Evolutionary conservation across 2,113 vertebrate genomes (phyloP).

Genomic region (Poeciliopsis retropinna): DNA sequence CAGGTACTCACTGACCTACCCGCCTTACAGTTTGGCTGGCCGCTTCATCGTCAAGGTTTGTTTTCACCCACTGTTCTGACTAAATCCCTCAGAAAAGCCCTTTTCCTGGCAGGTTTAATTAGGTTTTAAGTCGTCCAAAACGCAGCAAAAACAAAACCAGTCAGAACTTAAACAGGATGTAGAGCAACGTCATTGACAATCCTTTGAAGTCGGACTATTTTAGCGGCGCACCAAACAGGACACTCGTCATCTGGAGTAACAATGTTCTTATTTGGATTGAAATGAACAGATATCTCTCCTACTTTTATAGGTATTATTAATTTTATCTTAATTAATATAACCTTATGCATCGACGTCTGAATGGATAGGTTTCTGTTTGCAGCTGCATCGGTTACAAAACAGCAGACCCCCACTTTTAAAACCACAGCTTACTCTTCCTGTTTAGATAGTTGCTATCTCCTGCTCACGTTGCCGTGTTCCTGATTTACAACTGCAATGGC

Average conservation of each 20-base stretch:
- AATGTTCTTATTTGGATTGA: slow-evolving; percentile 36
- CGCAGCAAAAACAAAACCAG: slow-evolving; percentile 27
- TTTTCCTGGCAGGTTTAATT: slow-evolving; percentile 66
- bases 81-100: slow-evolving; percentile 53
- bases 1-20: slow-evolving; percentile 69
- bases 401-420: background rate
- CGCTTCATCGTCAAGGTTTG: slow-evolving; percentile 7
- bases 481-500: slow-evolving; percentile 45
- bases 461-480: slow-evolving; percentile 11
- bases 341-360: background rate
- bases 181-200: slow-evolving; percentile 16
- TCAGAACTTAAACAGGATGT: slow-evolving; percentile 31
- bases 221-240: slow-evolving; percentile 11
- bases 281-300: slow-evolving; percentile 1
- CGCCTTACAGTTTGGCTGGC: slow-evolving; percentile 49
- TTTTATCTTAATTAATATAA: slow-evolving; percentile 37
- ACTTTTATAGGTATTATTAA: background rate
- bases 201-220: slow-evolving; percentile 27
- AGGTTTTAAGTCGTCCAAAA: slow-evolving; percentile 44
- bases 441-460: slow-evolving; percentile 50
- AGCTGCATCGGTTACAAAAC: slow-evolving; percentile 15
- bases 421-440: slow-evolving; percentile 49
- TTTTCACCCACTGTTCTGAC: slow-evolving; percentile 54
- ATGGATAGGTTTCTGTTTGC: slow-evolving; percentile 12
- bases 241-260: slow-evolving; percentile 21